Evolutionary conservation across 2,113 vertebrate species (phyloP), one percentile per base, ranked within the genome.

Genomic region (Apteryx owenii): DNA sequence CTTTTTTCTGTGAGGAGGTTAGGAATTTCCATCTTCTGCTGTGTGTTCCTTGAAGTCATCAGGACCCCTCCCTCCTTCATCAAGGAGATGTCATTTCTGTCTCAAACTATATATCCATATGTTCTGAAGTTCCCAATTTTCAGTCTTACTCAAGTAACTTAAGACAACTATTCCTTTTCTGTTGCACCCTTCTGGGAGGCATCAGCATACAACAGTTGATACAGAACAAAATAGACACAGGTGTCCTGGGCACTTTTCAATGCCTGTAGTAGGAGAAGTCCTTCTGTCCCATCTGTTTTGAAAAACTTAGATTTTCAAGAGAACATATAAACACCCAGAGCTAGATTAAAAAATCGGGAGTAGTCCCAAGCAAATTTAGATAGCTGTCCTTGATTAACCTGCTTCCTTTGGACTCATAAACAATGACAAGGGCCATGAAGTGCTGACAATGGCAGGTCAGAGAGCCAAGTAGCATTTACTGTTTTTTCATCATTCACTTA

Each of bases 351-450:
- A 84, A 14, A n/a, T 3, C 36, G 51, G 75, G 60, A 72, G 36
- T 73, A 77, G 68, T 58, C 46, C 36, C 33, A 42, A 10, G 36
- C 60, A 90, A 86, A 75, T 50, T 71, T 40, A 61, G 66, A 76
- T 61, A 93, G 42, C 88, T 92, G 89, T 50, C 54, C 71, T 64
- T 70, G 82, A 86, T 86, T 94, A 81, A 94, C 19, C 85, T 94
- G 90, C 68, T 75, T 88, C 69, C 69, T 68, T n/a, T 54, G 31
- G 50, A 75, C 38, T 36, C 64, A 22, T 12, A 53, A 88, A 85
- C 68, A 73, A 80, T 2, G 4, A 65, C 72, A 44, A 42, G 16
- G 68, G 68, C 46, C 46, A 62, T 69, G 18, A 50, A 84, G 56
- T 20, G 64, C 80, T 88, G 75, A 77, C 20, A 28, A 0, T 53